These are phyloP conservation scores for Sorex maritimensis DNA, from an alignment of 2,797 vertebrate species.

Conservation along the genomic window DNA sequence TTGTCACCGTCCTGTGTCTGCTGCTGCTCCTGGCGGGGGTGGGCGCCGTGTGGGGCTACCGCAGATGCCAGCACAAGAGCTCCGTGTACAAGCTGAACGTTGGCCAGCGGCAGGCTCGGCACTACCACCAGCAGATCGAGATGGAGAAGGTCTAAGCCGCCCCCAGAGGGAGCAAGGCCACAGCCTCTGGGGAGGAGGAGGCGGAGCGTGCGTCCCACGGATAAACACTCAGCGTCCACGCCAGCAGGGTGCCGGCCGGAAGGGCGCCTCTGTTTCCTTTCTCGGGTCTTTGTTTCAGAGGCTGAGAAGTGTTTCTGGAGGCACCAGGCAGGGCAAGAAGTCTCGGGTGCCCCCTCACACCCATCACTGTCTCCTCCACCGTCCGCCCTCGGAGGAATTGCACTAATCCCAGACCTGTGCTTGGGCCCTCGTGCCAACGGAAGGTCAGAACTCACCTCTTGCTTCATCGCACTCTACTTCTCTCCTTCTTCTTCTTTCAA, in stretches of 20 bases:
- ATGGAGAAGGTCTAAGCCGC: constrained; percentile 96
- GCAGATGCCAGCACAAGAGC: constrained; percentile 95
- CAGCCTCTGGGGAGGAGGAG: constrained; percentile 61
- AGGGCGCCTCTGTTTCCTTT: not conserved
- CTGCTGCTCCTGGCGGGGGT: constrained; percentile 90
- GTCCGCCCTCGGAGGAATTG: not conserved
- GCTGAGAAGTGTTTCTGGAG: constrained; percentile 58
- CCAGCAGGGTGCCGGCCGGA: constrained; percentile 67
- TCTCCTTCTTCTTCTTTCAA: constrained; percentile 18
- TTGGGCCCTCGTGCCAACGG: not conserved
- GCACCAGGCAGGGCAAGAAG: constrained; percentile 57
- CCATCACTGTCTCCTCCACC: not conserved
- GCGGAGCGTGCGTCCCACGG: constrained; percentile 48
- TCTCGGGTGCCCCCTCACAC: not conserved
- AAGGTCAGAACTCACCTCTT: constrained; percentile 34
- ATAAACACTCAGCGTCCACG: constrained; percentile 78
- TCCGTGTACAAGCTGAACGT: constrained; percentile 96
- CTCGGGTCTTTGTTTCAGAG: constrained; percentile 26
- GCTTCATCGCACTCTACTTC: constrained; percentile 1
- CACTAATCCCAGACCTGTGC: constrained; percentile 15
- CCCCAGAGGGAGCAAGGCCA: not conserved
- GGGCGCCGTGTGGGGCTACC: constrained; percentile 95
- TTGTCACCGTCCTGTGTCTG: constrained; percentile 93
- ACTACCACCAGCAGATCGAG: constrained; percentile 96
- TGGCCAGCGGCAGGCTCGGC: constrained; percentile 93